Evolutionary conservation across 2,888 invertebrate species (phyloP).

Genomic region (Melanostoma mellinum): DNA sequence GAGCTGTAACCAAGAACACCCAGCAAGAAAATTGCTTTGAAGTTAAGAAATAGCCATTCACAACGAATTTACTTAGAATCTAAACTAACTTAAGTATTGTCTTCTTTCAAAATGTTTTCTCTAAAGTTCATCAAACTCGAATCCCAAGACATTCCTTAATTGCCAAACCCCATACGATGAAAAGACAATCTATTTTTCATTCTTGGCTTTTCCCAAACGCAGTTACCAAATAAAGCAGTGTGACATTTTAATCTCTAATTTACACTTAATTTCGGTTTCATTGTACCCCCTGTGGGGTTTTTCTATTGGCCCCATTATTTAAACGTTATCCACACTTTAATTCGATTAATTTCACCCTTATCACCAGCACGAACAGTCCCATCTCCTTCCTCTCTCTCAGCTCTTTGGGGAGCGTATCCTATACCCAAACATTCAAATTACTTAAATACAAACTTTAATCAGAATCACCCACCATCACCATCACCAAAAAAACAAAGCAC

Average conservation of each 20-base stretch:
- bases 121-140: no score
- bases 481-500: background rate
- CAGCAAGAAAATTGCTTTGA: no score
- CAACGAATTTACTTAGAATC: no score
- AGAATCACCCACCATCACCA: background rate
- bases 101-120: no score
- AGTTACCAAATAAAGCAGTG: slow-evolving; percentile 36
- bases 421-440: background rate
- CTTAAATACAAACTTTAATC: slow-evolving; percentile 30
- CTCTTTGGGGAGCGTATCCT: no score
- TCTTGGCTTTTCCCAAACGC: slow-evolving; percentile 3
- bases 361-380: background rate
- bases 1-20: no score
- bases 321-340: slow-evolving; percentile 67
- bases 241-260: slow-evolving; percentile 63
- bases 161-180: slow-evolving; percentile 3
- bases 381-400: no score
- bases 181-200: background rate
- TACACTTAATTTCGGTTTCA: slow-evolving; percentile 52
- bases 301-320: slow-evolving; percentile 61
- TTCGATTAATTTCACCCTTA: slow-evolving; percentile 56
- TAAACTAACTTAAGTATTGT: no score
- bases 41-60: no score
- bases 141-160: no score
- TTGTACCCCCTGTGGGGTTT: slow-evolving; percentile 1